phyloP scores from a whole-genome alignment of 2,113 vertebrate species.

The Fukomys damarensis region DNA sequence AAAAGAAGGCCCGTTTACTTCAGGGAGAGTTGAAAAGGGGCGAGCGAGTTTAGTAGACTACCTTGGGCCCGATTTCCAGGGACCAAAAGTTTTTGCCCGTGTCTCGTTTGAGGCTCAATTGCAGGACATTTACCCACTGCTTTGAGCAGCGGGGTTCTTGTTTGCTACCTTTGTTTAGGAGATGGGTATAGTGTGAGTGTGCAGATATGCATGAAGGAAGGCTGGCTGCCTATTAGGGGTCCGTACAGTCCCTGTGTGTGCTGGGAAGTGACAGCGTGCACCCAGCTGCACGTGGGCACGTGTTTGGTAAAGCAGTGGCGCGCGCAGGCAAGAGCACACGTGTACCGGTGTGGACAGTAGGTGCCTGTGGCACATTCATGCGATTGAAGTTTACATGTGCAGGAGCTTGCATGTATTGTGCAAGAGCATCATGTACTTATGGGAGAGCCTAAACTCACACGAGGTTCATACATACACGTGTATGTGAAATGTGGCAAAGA shows the following conservation, averaged over 20 bases:
- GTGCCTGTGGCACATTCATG: background rate
- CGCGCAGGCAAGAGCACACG: background rate
- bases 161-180: background rate
- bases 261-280: background rate
- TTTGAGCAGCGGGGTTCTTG: background rate
- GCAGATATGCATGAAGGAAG: background rate
- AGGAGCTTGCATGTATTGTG: background rate
- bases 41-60: background rate
- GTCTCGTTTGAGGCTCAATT: background rate
- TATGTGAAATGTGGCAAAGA: background rate
- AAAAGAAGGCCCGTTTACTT: background rate
- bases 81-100: background rate
- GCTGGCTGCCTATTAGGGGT: background rate
- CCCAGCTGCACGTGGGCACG: background rate
- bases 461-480: background rate
- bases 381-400: background rate
- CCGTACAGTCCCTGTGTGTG: background rate
- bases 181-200: background rate
- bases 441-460: background rate
- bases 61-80: background rate
- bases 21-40: background rate
- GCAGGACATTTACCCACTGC: fast-evolving
- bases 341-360: background rate
- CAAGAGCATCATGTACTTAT: background rate
- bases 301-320: background rate